Base-by-base conservation (phyloP, 2,113 vertebrate genomes). In the Ranitomeya variabilis region DNA sequence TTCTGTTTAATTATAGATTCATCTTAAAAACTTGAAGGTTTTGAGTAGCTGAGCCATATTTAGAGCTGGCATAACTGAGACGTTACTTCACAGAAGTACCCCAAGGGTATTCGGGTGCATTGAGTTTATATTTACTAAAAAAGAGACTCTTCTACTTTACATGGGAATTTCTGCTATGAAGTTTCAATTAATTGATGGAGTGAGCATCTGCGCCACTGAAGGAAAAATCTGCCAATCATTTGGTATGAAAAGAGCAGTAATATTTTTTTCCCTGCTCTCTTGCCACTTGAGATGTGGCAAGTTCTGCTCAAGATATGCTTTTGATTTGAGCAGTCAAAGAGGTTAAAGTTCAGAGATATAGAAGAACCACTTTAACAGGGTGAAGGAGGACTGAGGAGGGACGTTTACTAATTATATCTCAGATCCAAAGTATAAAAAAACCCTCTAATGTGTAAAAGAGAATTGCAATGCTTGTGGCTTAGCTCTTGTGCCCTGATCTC, bases 251-350 rank as follows among this genome's bases (percentile, higher is more conserved):
- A 89, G 87, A 89, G 73, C 81, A 89, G 67, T 85, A 85, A 85
- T 85, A 57, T 88, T 88, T 84, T 57, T 55, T 88, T 88, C 71
- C 37, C 80, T 64, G 45, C 14, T 51, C 45, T 83, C 60, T 31
- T 64, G 80, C 71, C 87, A 88, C 80, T 88, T n/a, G 87, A 89
- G 87, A 89, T 84, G 79, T 89, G 21, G 60, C 87, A 89, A 78
- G 87, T 67, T 77, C 80, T 78, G 31, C 78, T 89, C 12, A 83
- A 89, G 82, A 83, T 60, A 7, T 26, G 83, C 82, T 85, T 89
- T 89, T 89, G 73, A 79, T 89, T 85, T 79, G 10, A 57, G 59
- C 8, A 88, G 71, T 83, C 71, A 69, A 81, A 51, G 52, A 85
- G 87, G 81, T 89, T 16, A 89, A 89, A 89, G 87, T 84, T 89